A percentile compares a stretch with the other conserved stretches of the same genome.
These are phyloP conservation scores for Acleris holmiana DNA, from an alignment of 2,888 invertebrate genomes.

Conservation along the genomic window DNA sequence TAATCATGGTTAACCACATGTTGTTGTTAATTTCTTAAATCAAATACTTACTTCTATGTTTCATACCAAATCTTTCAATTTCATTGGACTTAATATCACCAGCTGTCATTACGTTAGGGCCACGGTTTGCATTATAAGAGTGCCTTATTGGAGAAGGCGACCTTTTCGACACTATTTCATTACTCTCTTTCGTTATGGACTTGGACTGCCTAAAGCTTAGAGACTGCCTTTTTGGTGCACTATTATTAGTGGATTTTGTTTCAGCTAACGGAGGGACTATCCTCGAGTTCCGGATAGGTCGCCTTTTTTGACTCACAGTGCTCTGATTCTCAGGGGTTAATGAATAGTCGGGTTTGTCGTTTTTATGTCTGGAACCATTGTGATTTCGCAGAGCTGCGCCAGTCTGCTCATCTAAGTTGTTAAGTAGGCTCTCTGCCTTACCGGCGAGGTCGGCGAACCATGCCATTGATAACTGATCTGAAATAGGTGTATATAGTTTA, in stretches of 20 bases:
- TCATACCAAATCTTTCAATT: slow-evolving; percentile 52
- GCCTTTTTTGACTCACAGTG: slow-evolving; percentile 52
- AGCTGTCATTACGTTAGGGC: slow-evolving; percentile 57
- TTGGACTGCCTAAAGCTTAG: slow-evolving; percentile 47
- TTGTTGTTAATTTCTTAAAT: background rate
- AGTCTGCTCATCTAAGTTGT: slow-evolving; percentile 90
- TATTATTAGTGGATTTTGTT: slow-evolving; percentile 45
- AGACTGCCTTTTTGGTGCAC: slow-evolving; percentile 50
- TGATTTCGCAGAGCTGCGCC: slow-evolving; percentile 85
- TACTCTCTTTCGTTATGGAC: slow-evolving; percentile 47
- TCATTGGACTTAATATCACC: slow-evolving; percentile 54
- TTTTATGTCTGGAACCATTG: slow-evolving; percentile 54
- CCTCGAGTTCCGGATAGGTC: slow-evolving; percentile 48
- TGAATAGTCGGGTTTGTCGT: slow-evolving; percentile 49
- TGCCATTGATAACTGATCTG: slow-evolving; percentile 80
- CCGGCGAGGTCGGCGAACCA: slow-evolving; percentile 90
- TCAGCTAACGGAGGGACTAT: slow-evolving; percentile 52
- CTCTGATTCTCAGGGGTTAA: slow-evolving; percentile 45
- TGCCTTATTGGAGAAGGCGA: slow-evolving; percentile 41
- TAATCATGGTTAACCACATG: too few relatives aligned
- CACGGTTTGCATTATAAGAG: slow-evolving; percentile 52
- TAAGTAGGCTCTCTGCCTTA: slow-evolving; percentile 89
- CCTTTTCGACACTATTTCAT: slow-evolving; percentile 48
- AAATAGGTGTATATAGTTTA: slow-evolving; percentile 3
- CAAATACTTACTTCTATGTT: slow-evolving; percentile 63